phyloP scores from a whole-genome alignment of 2,113 vertebrate species.

The Mobula birostris region DNA sequence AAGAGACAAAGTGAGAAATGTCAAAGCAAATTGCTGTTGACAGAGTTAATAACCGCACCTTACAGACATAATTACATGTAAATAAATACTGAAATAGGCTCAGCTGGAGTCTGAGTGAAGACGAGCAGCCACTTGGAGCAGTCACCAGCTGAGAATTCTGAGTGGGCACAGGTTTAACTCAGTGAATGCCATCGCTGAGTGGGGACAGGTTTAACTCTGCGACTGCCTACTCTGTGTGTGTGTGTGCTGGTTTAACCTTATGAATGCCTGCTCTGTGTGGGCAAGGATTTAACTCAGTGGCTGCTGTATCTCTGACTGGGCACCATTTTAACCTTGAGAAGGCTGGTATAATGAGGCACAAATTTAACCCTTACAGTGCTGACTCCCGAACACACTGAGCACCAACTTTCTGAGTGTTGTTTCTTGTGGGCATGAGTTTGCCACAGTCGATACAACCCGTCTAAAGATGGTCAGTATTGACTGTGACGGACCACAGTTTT shows the following conservation, averaged over 20 bases:
- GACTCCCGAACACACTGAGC: too few species aligned
- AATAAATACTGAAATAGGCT: conserved; percentile 99
- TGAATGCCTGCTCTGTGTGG: neutral
- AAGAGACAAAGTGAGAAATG: conserved; percentile 87
- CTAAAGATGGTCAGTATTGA: neutral
- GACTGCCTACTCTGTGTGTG: neutral
- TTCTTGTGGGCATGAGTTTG: too few species aligned
- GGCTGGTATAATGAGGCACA: neutral
- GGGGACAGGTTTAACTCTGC: neutral
- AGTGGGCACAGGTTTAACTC: conserved; percentile 17
- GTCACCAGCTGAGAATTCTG: conserved; percentile 28
- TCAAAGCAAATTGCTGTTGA: conserved; percentile 99
- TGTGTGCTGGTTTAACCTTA: neutral
- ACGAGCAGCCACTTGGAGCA: conserved; percentile 60
- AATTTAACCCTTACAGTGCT: neutral
- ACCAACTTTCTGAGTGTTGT: neutral
- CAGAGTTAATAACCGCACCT: conserved; percentile 99
- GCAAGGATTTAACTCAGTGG: neutral
- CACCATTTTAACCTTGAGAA: neutral
- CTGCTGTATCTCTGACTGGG: neutral
- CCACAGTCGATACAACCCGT: neutral
- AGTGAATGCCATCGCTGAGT: neutral
- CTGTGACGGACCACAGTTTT: neutral
- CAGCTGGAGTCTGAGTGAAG: conserved; percentile 82
- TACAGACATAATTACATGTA: conserved; percentile 99